Percentiles rank a stretch among this genome's conserved stretches.
Evolutionary conservation across 37 sponge, comb jelly and placozoan genomes (phyloP).

Genomic region (Diacarnus erythraeanus): DNA sequence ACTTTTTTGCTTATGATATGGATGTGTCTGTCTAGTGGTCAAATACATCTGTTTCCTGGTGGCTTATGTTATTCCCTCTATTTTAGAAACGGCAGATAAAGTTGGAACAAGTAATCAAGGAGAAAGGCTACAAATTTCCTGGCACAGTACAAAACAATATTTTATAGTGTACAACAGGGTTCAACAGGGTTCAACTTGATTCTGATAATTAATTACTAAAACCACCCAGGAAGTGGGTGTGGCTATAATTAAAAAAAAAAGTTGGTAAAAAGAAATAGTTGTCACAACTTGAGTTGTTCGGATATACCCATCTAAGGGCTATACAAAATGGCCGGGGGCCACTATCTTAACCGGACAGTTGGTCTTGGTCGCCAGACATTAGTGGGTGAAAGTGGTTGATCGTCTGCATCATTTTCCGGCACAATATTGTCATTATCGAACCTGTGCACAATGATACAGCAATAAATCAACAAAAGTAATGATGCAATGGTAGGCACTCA

Average conservation of each 20-base stretch:
- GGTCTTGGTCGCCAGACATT: conserved; percentile 10
- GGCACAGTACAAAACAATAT: background rate
- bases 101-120: background rate
- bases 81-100: conserved; percentile 1
- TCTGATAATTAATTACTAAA: background rate
- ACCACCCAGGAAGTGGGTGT: background rate
- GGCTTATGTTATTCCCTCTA: background rate
- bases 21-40: too few relatives aligned
- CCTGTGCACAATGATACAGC: background rate
- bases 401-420: background rate
- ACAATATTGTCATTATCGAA: background rate
- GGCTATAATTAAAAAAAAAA: background rate
- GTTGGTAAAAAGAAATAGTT: too few relatives aligned
- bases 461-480: background rate
- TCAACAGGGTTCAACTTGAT: background rate
- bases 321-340: too few relatives aligned
- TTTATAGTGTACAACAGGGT: background rate
- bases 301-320: too few relatives aligned
- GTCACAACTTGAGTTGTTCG: too few relatives aligned
- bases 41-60: background rate
- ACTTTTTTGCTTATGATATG: too few relatives aligned
- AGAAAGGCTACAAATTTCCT: background rate
- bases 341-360: conserved; percentile 13
- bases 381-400: background rate
- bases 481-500: background rate